These are phyloP conservation scores for Corythoichthys haematopterus DNA, from an alignment of 2,113 vertebrate species.

Conservation along the genomic window DNA sequence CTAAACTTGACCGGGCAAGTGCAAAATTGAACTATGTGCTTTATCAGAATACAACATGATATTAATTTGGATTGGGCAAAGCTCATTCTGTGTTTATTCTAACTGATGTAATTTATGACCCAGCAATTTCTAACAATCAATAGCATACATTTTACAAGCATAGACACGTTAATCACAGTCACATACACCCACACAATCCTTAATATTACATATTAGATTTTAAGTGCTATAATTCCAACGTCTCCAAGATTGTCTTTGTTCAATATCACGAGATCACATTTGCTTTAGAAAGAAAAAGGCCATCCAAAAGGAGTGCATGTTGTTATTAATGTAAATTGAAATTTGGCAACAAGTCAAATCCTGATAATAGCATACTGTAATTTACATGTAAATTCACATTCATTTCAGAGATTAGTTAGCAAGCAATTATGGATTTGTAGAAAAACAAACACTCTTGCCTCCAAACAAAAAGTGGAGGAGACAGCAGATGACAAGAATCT, in stretches of 20 bases:
- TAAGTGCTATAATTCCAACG: conserved; percentile 27
- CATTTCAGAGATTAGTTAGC: not conserved
- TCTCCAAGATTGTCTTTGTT: conserved; percentile 31
- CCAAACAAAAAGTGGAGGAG: conserved; percentile 19
- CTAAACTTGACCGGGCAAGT: conserved; percentile 1
- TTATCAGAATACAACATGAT: conserved; percentile 39
- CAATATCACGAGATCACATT: conserved; percentile 39
- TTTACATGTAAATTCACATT: not conserved
- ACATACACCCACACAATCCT: conserved; percentile 12
- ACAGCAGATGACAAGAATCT: conserved; percentile 35
- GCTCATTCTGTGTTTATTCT: conserved; percentile 56
- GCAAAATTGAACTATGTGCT: conserved; percentile 14
- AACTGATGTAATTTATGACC: conserved; percentile 57
- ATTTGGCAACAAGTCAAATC: conserved; percentile 4
- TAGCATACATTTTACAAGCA: conserved; percentile 71
- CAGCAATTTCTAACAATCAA: conserved; percentile 70
- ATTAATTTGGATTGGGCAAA: conserved; percentile 29
- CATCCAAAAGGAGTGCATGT: conserved; percentile 28
- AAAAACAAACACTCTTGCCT: conserved; percentile 1
- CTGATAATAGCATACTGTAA: not conserved
- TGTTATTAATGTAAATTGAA: conserved; percentile 31
- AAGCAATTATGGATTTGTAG: not conserved
- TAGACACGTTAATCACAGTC: conserved; percentile 31
- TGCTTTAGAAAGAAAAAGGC: not conserved
- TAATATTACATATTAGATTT: conserved; percentile 33